Base-by-base conservation (phyloP, 1,140 invertebrate genomes). In the Meteorus sp. region DNA sequence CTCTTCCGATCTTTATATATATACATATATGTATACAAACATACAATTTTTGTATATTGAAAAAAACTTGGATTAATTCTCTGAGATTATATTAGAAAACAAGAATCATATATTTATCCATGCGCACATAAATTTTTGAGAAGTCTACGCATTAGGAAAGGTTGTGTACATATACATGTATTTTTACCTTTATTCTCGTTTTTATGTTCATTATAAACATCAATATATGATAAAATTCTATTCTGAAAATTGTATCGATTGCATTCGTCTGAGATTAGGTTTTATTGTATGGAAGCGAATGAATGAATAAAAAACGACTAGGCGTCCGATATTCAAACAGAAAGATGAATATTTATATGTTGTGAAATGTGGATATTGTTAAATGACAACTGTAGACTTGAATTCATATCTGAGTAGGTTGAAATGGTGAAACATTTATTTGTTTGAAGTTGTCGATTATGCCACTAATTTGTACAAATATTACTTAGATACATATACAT, bases 401-500 rank as follows among this genome's bases (percentile, higher is more conserved):
- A 48, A 48, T 48, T 19, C 11, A 35, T 19, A 22, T 52, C 27
- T 2, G 3, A 6, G 2, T 19, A 44, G 15, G 19, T 31, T 6
- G 7, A 29, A 33, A 33, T 7, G 11, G 15, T n/a, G 15, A 52
- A 52, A 48, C 39, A 47, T 19, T 29, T 48, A 48, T 48, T 35
- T 43, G 17, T 45, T 19, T 8, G 20, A 45, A 35, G 27, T 48
- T 57, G 48, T 45, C 20, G 19, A 31, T 56, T n/a, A n/a, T n/a
- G n/a, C n/a, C n/a, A n/a, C n/a, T n/a, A 22, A 51, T 43, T 43
- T 51, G 33, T 43, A 29, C 31, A 31, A 33, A 50, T 25, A 51
- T 41, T 7, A n/a, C n/a, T n/a, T n/a, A n/a, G n/a, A n/a, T n/a
- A n/a, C n/a, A n/a, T n/a, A n/a, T n/a, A n/a, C n/a, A n/a, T n/a